A percentile compares a stretch with the other conserved stretches of the same genome.
These are phyloP conservation scores for Halichoeres trimaculatus DNA, from an alignment of 2,113 vertebrate species.

Conservation along the genomic window DNA sequence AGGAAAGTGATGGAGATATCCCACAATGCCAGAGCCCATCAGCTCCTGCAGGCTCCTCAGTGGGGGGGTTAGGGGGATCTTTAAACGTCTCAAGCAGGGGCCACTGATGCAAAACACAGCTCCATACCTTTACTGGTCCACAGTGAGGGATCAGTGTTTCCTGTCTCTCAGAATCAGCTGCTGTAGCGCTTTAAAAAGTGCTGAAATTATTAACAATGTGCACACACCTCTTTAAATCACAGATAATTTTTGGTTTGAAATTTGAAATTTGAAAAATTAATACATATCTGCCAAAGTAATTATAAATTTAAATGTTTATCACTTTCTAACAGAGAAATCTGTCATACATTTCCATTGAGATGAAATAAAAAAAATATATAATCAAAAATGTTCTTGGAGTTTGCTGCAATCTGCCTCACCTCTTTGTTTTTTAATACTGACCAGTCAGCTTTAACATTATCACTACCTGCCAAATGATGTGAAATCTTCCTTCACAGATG, in stretches of 20 bases:
- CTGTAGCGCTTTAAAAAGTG: background rate
- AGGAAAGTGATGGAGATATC: slow-evolving; percentile 78
- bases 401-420: too few relatives aligned
- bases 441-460: too few relatives aligned
- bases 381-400: too few relatives aligned
- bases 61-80: slow-evolving; percentile 75
- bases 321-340: too few relatives aligned
- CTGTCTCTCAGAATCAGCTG: background rate
- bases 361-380: too few relatives aligned
- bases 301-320: too few relatives aligned
- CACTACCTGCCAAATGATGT: too few relatives aligned
- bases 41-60: slow-evolving; percentile 75
- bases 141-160: slow-evolving; percentile 8
- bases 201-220: background rate
- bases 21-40: slow-evolving; percentile 82
- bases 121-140: background rate
- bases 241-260: background rate
- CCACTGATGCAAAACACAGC: slow-evolving; percentile 81
- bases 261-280: too few relatives aligned
- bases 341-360: too few relatives aligned
- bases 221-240: background rate
- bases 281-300: too few relatives aligned
- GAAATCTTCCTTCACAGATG: too few relatives aligned
- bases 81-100: slow-evolving; percentile 68
- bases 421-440: too few relatives aligned